These are phyloP conservation scores for Caligus rogercresseyi DNA, from an alignment of 1,140 invertebrate genomes.

Conservation along the genomic window DNA sequence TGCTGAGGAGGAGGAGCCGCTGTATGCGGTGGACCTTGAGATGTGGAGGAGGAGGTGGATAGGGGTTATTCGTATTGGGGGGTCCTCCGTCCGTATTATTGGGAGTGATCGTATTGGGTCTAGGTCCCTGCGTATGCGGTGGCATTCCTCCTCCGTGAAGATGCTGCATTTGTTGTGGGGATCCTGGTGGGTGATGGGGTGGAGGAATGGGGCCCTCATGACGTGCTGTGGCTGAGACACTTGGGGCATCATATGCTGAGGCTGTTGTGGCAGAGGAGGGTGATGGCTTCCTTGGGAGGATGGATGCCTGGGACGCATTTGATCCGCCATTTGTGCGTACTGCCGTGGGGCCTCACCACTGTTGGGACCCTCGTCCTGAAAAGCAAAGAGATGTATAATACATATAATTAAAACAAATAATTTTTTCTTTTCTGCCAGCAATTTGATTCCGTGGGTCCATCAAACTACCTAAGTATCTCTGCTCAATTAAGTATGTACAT, in stretches of 20 bases:
- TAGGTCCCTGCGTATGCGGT: too few species aligned
- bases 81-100: too few species aligned
- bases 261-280: background rate
- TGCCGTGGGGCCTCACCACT: background rate
- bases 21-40: background rate
- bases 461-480: background rate
- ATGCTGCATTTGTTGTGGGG: background rate
- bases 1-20: background rate
- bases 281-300: background rate
- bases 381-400: background rate
- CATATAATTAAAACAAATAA: background rate
- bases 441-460: background rate
- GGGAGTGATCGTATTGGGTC: too few species aligned
- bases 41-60: too few species aligned
- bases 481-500: too few species aligned
- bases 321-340: background rate
- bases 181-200: background rate
- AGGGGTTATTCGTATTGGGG: too few species aligned
- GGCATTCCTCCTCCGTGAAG: background rate
- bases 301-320: background rate
- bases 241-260: constrained; percentile 1
- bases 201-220: background rate
- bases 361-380: background rate
- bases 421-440: background rate
- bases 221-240: background rate